phyloP scores from a whole-genome alignment of 2,888 invertebrate species.

The Lymantria monacha region DNA sequence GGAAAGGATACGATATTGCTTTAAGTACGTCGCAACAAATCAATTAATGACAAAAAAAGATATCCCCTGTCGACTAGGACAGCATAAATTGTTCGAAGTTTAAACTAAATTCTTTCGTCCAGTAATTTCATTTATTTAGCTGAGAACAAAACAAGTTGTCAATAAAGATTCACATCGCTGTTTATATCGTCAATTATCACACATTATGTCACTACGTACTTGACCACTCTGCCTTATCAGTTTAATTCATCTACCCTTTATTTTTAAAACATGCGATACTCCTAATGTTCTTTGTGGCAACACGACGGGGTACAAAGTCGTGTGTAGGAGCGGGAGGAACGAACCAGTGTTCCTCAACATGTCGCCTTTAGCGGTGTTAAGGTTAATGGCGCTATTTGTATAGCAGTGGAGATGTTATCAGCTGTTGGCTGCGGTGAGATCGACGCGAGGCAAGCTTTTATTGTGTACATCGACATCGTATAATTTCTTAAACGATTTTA shows the following conservation, averaged over 20 bases:
- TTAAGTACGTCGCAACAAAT: too few relatives aligned
- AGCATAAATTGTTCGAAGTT: neutral
- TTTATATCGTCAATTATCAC: constrained; percentile 63
- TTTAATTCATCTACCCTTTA: constrained; percentile 62
- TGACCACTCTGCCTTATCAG: constrained; percentile 46
- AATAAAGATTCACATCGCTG: constrained; percentile 22
- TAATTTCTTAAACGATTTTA: constrained; percentile 37
- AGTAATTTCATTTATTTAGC: neutral
- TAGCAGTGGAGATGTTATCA: constrained; percentile 66
- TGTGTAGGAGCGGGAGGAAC: constrained; percentile 26
- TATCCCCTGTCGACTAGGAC: neutral
- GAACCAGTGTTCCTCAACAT: constrained; percentile 49
- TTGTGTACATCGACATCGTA: constrained; percentile 48
- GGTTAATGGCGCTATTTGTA: constrained; percentile 77
- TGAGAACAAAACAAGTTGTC: constrained; percentile 9
- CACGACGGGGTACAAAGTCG: constrained; percentile 19
- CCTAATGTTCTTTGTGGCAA: constrained; percentile 37
- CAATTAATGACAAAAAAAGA: too few relatives aligned
- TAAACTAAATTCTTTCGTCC: neutral
- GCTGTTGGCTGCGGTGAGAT: constrained; percentile 45
- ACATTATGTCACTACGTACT: constrained; percentile 58
- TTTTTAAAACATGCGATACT: constrained; percentile 49
- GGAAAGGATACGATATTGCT: too few relatives aligned
- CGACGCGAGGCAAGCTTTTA: constrained; percentile 45
- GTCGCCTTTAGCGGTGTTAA: constrained; percentile 66